Evolutionary conservation across 2,113 vertebrate species (phyloP), one percentile per base, ranked within the genome.

Genomic region (Apodemus sylvaticus): DNA sequence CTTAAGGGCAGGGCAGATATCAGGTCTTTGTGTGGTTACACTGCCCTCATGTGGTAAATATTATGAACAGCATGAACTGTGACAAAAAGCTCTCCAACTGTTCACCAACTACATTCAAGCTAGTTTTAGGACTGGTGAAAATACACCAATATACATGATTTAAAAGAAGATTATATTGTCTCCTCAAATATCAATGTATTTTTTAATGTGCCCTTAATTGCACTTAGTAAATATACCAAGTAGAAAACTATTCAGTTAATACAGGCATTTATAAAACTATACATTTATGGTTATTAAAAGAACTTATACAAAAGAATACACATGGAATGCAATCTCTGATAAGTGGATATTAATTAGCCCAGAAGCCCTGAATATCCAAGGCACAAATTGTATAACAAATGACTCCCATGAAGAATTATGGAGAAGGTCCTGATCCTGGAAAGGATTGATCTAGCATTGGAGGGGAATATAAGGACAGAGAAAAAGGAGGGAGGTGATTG

Each of bases 21-120:
- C 19, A 0, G 19, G 68, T 48, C n/a, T 93, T 48, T 86, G 13
- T 78, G 86, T 91, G 87, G 64, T 86, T 81, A 93, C 96, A 73
- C 94, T 97, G 96, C 97, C 95, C 97, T 96, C 97, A 4, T 0
- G 90, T 78, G 97, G 36, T 55, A 66, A 5, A 22, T 0, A 1
- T 2, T 62, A 20, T 79, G 26, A 96, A 97, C 93, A 94, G 71
- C 94, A 91, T 53, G 58, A 31, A 62, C 2, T 34, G 2, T 34
- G 14, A 19, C 17, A 2, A 39, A 16, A 45, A 76, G 7, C 39
- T 74, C 42, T 48, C 9, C 39, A 62, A 85, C 13, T 9, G 64
- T 45, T 88, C 55, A 45, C 7, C 48, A 62, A 85, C 26, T 12
- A 81, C 39, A 86, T 60, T 48, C 71, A 64, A 94, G 26, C 5